phyloP scores from a whole-genome alignment of 2,888 invertebrate species.

The Colletes collaris region DNA sequence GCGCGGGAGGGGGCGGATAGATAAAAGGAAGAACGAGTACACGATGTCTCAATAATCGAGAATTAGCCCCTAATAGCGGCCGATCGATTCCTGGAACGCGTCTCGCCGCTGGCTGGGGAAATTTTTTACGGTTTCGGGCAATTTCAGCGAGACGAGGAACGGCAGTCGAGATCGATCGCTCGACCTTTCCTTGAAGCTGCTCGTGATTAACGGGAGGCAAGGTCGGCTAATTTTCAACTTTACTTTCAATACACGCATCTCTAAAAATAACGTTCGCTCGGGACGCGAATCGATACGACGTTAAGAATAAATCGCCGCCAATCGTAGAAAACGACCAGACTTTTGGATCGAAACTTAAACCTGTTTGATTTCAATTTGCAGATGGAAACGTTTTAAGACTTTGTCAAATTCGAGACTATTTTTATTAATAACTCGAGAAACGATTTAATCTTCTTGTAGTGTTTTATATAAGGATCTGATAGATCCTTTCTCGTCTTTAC shows the following conservation, averaged over 20 bases:
- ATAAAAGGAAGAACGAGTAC: too few relatives aligned
- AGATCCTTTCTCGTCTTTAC: too few relatives aligned
- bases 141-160: slow-evolving; percentile 18
- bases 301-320: slow-evolving; percentile 42
- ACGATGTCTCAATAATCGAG: not conserved
- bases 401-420: too few relatives aligned
- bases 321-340: slow-evolving; percentile 5
- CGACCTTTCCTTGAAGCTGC: slow-evolving; percentile 48
- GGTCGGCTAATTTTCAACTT: slow-evolving; percentile 59
- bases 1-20: too few relatives aligned
- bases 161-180: slow-evolving; percentile 46
- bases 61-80: not conserved
- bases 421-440: too few relatives aligned
- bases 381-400: too few relatives aligned
- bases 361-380: too few relatives aligned
- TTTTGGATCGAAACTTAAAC: too few relatives aligned
- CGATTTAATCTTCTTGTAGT: too few relatives aligned
- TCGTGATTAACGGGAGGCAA: slow-evolving; percentile 54
- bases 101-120: not conserved
- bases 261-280: slow-evolving; percentile 46
- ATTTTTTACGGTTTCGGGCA: slow-evolving; percentile 26
- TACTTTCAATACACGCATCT: slow-evolving; percentile 47
- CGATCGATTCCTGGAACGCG: slow-evolving; percentile 20
- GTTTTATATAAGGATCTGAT: too few relatives aligned
- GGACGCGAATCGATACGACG: slow-evolving; percentile 50